Conservation (phyloP, 2,888 invertebrate species). For the Polyploca ridens region DNA sequence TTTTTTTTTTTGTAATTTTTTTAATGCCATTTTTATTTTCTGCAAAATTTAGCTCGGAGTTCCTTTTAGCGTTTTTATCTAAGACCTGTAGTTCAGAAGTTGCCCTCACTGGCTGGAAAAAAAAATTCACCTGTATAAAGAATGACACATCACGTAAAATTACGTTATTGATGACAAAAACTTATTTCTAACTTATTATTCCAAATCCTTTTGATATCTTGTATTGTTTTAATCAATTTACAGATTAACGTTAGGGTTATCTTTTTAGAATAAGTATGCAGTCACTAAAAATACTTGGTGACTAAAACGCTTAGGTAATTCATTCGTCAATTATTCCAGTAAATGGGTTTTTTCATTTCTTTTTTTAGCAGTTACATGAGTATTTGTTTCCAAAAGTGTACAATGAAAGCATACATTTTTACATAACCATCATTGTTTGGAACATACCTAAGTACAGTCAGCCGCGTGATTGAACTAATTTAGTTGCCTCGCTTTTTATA, state of each 20-base stretch:
- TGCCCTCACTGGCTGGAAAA: no score
- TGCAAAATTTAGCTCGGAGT: no score
- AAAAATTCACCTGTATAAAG: neutral
- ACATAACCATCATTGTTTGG: slow-evolving; percentile 23
- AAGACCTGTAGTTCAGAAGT: no score
- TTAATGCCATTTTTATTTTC: no score
- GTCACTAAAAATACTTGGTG: slow-evolving; percentile 26
- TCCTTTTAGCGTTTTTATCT: no score
- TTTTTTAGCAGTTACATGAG: slow-evolving; percentile 23
- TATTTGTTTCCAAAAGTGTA: slow-evolving; percentile 13
- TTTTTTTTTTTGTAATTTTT: no score
- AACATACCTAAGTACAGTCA: slow-evolving; percentile 12
- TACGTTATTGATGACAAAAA: neutral
- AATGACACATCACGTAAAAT: neutral
- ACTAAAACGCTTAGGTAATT: slow-evolving; percentile 52
- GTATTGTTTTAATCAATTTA: slow-evolving; percentile 14
- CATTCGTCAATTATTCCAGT: slow-evolving; percentile 40
- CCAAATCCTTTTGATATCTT: neutral
- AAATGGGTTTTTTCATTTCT: slow-evolving; percentile 25
- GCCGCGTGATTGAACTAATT: neutral
- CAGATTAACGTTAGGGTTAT: slow-evolving; percentile 18
- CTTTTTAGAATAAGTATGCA: slow-evolving; percentile 9
- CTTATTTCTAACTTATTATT: neutral
- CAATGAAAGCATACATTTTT: slow-evolving; percentile 1
- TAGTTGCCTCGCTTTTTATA: no score